These are phyloP conservation scores for Nycticebus coucang DNA, from an alignment of 2,113 vertebrate species.

Conservation along the genomic window DNA sequence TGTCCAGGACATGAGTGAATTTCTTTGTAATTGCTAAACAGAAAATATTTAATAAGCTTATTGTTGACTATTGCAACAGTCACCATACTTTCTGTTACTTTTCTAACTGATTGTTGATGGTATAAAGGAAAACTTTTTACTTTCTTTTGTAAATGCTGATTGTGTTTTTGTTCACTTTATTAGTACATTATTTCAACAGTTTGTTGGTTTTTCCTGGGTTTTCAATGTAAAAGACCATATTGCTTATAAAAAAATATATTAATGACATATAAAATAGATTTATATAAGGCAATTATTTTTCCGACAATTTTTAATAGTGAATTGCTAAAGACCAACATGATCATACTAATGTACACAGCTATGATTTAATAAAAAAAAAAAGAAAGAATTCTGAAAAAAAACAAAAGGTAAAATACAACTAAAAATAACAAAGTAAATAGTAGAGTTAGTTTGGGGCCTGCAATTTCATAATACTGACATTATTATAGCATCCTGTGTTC, in stretches of 20 bases:
- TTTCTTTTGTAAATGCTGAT: neutral
- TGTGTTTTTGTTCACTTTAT: neutral
- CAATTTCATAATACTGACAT: neutral
- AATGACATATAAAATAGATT: neutral
- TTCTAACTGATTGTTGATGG: neutral
- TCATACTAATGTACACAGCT: no score
- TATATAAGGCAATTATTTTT: neutral
- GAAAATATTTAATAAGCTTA: neutral
- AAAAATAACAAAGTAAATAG: neutral
- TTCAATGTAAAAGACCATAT: neutral
- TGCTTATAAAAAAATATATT: neutral
- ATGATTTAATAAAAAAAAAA: no score
- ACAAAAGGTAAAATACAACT: neutral
- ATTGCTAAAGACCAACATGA: neutral
- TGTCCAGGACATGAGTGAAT: neutral
- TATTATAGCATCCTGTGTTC: neutral
- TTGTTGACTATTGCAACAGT: neutral
- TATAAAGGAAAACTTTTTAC: neutral
- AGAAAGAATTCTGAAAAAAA: neutral
- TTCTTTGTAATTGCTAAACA: neutral
- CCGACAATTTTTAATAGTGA: neutral
- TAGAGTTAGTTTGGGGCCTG: neutral
- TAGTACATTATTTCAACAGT: neutral
- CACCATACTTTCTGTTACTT: neutral
- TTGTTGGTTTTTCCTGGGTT: neutral